A percentile compares a stretch with the other conserved stretches of the same genome.
phyloP scores from a whole-genome alignment of 2,797 vertebrate species.

The Malurus splendens region DNA sequence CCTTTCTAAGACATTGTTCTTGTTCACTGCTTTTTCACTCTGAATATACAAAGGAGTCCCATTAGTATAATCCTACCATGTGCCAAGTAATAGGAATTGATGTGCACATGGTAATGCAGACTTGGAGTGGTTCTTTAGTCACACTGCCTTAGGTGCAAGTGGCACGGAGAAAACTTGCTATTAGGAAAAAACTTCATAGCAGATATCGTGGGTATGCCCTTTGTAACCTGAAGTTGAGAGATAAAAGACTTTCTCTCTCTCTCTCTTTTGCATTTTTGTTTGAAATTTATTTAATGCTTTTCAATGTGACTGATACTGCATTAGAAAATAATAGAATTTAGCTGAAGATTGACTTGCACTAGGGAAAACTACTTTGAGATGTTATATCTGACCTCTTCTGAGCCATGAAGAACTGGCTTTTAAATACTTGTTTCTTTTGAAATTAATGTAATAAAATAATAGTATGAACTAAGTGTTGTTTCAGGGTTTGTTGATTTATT shows the following conservation, averaged over 20 bases:
- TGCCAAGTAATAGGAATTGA: neutral
- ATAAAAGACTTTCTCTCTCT: neutral
- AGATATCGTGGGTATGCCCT: neutral
- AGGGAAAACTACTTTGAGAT: neutral
- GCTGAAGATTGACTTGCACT: neutral
- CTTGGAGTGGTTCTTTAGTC: neutral
- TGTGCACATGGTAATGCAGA: neutral
- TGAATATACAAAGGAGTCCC: neutral
- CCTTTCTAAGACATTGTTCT: neutral
- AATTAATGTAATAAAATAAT: neutral
- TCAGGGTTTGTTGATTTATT: no score
- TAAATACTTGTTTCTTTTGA: neutral
- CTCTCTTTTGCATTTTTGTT: neutral
- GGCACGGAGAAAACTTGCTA: fast-evolving
- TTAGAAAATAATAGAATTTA: neutral
- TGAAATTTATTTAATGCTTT: neutral
- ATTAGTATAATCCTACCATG: neutral
- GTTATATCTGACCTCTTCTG: neutral
- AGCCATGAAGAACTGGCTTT: neutral
- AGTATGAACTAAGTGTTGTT: neutral
- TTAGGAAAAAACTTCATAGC: neutral
- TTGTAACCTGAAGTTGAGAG: neutral
- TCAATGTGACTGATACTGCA: neutral
- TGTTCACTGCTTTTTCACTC: neutral
- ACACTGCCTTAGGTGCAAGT: neutral